These are phyloP conservation scores for Vanacampus margaritifer DNA, from an alignment of 2,113 vertebrate species.

Conservation along the genomic window DNA sequence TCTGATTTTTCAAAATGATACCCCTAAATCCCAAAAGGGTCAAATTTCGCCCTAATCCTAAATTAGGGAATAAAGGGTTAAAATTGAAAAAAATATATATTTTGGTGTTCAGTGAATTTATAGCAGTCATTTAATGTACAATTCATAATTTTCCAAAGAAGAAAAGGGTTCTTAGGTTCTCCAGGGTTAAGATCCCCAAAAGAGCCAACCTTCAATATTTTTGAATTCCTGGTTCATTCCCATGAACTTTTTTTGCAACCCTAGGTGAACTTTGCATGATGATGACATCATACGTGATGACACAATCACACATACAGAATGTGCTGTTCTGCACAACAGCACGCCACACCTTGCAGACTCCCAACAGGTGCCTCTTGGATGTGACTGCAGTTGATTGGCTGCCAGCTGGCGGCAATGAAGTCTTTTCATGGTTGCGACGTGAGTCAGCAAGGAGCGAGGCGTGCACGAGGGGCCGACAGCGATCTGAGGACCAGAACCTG, in stretches of 20 bases:
- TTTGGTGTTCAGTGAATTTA: too few species aligned
- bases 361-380: constrained; percentile 67
- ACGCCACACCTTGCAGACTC: constrained; percentile 61
- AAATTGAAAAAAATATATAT: too few species aligned
- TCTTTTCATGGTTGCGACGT: constrained; percentile 19
- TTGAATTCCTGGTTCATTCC: neutral
- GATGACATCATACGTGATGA: neutral
- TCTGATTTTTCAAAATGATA: too few species aligned
- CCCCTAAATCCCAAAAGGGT: too few species aligned
- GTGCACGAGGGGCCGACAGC: constrained; percentile 58
- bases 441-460: constrained; percentile 45
- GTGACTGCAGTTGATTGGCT: constrained; percentile 51
- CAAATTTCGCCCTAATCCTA: too few species aligned
- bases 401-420: constrained; percentile 60
- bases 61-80: too few species aligned
- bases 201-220: too few species aligned
- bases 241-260: neutral
- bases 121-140: too few species aligned
- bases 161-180: too few species aligned
- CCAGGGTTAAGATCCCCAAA: too few species aligned
- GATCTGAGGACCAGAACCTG: constrained; percentile 72
- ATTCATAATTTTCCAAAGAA: too few species aligned
- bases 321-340: constrained; percentile 6
- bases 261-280: neutral
- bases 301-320: neutral